Conservation (phyloP, 2,888 invertebrate species). For the Aphodius granarius region DNA sequence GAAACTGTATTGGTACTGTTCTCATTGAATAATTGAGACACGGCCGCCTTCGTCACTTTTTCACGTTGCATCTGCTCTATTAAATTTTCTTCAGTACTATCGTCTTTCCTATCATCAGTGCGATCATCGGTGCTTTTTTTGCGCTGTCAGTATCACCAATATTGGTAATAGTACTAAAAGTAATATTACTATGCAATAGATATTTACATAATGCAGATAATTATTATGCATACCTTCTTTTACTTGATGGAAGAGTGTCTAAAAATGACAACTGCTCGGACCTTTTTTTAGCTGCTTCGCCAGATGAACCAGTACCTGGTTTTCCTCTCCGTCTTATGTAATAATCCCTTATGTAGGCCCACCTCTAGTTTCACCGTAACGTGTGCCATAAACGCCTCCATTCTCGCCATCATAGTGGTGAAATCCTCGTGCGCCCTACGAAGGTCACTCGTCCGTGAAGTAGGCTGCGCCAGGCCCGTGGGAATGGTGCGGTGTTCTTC, state of each 20-base stretch:
- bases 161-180: constrained; percentile 4
- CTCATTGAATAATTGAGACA: too few relatives aligned
- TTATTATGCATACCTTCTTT: background rate
- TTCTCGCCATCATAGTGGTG: background rate
- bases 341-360: constrained; percentile 9
- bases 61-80: too few relatives aligned
- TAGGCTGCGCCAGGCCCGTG: background rate
- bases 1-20: too few relatives aligned
- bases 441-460: background rate
- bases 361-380: background rate
- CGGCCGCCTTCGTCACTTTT: too few relatives aligned
- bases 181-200: too few relatives aligned
- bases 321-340: constrained; percentile 9
- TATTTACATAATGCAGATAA: too few relatives aligned
- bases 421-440: background rate
- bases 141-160: background rate
- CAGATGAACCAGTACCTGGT: constrained; percentile 7
- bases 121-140: too few relatives aligned
- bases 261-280: constrained; percentile 4
- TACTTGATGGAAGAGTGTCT: background rate
- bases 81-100: too few relatives aligned
- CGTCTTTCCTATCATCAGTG: too few relatives aligned
- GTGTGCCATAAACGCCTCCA: background rate
- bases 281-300: constrained; percentile 9
- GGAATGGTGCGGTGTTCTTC: background rate